phyloP scores from a whole-genome alignment of 2,113 vertebrate genomes.

The Litocranius walleri region DNA sequence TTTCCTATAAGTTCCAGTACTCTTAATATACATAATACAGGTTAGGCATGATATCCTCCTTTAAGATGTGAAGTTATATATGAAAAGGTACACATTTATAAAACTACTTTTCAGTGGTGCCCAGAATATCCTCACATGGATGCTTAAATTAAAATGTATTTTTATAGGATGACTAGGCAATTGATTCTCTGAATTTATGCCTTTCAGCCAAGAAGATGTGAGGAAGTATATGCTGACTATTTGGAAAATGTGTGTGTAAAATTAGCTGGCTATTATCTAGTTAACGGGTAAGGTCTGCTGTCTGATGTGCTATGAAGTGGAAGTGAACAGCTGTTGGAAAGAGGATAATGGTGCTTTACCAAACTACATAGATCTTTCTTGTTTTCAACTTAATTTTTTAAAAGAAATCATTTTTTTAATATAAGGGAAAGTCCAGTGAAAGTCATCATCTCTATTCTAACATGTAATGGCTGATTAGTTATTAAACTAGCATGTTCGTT shows the following conservation, averaged over 20 bases:
- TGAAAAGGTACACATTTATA: not conserved
- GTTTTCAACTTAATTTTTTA: constrained; percentile 41
- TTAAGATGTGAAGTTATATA: not conserved
- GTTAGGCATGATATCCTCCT: not conserved
- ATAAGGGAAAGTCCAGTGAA: not conserved
- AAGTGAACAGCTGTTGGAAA: constrained; percentile 40
- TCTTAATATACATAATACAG: not conserved
- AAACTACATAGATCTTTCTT: constrained; percentile 21
- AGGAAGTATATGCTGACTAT: constrained; percentile 3
- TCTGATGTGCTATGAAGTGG: constrained; percentile 48
- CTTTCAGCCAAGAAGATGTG: constrained; percentile 25
- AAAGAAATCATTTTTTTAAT: not conserved
- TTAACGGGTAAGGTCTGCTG: constrained; percentile 1
- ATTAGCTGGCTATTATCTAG: constrained; percentile 64
- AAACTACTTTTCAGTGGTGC: not conserved
- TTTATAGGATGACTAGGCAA: constrained; percentile 45
- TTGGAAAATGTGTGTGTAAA: constrained; percentile 47
- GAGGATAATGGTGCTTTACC: constrained; percentile 1
- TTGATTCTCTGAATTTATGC: constrained; percentile 22
- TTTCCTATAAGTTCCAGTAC: not conserved
- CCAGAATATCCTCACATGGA: not conserved
- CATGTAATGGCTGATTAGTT: not conserved
- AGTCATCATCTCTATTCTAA: not conserved
- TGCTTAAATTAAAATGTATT: constrained; percentile 25
- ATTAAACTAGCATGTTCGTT: not conserved